These are phyloP conservation scores for Neocrepidodera transversa DNA, from an alignment of 2,888 invertebrate genomes.

Conservation along the genomic window DNA sequence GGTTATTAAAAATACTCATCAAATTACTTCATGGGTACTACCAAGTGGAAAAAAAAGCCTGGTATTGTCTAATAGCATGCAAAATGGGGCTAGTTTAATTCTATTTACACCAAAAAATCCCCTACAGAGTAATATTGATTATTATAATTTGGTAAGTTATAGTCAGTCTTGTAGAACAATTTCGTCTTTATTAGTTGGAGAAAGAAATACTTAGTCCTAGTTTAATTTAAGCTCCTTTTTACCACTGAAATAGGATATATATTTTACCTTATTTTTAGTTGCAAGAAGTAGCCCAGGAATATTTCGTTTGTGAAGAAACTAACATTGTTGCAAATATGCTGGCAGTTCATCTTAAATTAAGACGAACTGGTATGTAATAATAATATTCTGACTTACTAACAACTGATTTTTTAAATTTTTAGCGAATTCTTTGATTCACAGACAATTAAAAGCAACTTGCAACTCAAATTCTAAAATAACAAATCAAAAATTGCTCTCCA, in stretches of 20 bases:
- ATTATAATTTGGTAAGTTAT: constrained; percentile 72
- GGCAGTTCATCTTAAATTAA: constrained; percentile 31
- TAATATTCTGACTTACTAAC: not conserved
- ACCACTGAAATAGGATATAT: too few species aligned
- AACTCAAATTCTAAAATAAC: constrained; percentile 21
- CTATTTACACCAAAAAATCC: constrained; percentile 82
- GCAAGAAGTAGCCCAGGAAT: constrained; percentile 75
- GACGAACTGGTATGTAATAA: constrained; percentile 45
- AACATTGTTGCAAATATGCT: constrained; percentile 30
- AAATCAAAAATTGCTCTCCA: constrained; percentile 28
- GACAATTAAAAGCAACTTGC: constrained; percentile 42
- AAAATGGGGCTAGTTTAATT: constrained; percentile 75
- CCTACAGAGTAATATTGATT: constrained; percentile 69
- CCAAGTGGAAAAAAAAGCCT: constrained; percentile 73
- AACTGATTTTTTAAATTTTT: too few species aligned
- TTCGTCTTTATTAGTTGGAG: too few species aligned
- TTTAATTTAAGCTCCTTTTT: too few species aligned
- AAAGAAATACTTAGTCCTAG: too few species aligned
- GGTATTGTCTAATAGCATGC: constrained; percentile 70
- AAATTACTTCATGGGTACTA: constrained; percentile 72
- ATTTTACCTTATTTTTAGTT: constrained; percentile 63
- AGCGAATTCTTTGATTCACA: constrained; percentile 44
- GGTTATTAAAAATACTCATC: constrained; percentile 68
- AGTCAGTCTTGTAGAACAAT: too few species aligned
- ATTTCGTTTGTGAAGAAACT: constrained; percentile 72